These are phyloP conservation scores for Mohoua ochrocephala DNA, from an alignment of 2,113 vertebrate species.

Conservation along the genomic window DNA sequence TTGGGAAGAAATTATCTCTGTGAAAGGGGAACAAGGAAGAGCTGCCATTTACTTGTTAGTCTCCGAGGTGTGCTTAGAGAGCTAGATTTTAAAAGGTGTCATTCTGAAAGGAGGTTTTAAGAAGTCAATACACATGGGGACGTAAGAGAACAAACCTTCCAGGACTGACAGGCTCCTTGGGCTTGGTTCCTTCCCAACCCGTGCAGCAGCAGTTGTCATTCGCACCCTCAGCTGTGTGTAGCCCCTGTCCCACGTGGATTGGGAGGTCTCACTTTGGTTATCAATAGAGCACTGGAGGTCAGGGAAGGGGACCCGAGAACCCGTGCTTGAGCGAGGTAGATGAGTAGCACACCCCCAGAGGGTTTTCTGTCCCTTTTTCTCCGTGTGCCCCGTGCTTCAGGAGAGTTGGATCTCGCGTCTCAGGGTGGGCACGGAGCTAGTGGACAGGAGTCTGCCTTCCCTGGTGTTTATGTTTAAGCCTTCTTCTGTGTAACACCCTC, in stretches of 20 bases:
- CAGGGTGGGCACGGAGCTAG: background rate
- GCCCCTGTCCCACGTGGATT: background rate
- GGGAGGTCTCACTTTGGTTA: background rate
- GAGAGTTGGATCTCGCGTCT: background rate
- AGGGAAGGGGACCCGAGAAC: background rate
- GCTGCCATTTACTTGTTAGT: background rate
- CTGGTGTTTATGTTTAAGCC: background rate
- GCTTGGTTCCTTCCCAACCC: background rate
- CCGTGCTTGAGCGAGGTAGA: background rate
- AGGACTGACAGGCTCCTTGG: background rate
- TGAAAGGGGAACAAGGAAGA: background rate
- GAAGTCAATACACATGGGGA: background rate
- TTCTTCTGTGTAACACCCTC: background rate
- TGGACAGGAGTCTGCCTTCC: background rate
- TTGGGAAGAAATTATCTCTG: background rate
- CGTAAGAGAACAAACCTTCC: background rate
- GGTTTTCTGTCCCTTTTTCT: background rate
- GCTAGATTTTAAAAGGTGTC: background rate
- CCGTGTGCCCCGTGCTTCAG: accelerated
- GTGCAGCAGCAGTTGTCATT: background rate
- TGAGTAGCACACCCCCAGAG: background rate
- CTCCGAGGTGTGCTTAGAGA: background rate
- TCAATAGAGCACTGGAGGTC: background rate
- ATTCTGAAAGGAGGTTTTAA: background rate
- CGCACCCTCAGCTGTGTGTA: background rate